Evolutionary conservation across 64 coral and sea anemone species (phyloP).

Genomic region (Cladopsammia gracilis): DNA sequence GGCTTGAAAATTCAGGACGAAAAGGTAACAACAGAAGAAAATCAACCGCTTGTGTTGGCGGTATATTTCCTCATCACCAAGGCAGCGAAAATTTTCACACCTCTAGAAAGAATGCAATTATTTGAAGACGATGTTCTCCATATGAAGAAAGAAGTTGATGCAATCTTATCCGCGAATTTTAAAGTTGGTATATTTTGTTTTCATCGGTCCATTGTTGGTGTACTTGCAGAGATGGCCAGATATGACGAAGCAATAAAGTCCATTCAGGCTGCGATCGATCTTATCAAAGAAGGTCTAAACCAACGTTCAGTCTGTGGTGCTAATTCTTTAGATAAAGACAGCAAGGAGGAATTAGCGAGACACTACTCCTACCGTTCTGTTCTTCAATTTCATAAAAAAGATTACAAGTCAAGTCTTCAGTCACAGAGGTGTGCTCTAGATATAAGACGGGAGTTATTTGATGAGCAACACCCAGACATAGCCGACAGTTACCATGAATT

Average conservation of each 20-base stretch:
- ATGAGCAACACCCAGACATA: not conserved
- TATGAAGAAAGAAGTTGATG: not conserved
- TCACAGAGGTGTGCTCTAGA: not conserved
- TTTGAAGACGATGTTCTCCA: not conserved
- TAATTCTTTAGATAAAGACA: not conserved
- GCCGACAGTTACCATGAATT: not conserved
- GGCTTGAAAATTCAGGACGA: too few species aligned
- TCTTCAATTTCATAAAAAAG: not conserved
- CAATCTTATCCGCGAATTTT: not conserved
- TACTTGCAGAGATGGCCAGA: not conserved
- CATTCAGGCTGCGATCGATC: not conserved
- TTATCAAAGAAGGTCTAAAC: not conserved
- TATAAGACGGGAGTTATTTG: not conserved
- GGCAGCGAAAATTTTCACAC: not conserved
- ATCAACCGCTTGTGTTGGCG: not conserved
- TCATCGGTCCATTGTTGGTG: not conserved
- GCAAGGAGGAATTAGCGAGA: not conserved
- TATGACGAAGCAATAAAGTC: conserved; percentile 7
- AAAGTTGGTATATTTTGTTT: not conserved
- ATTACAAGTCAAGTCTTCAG: not conserved
- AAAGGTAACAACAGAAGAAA: not conserved
- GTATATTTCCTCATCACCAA: not conserved
- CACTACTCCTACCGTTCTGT: conserved; percentile 11
- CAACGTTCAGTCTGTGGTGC: not conserved
- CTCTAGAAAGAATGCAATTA: not conserved